A percentile compares a stretch with the other conserved stretches of the same genome.
phyloP scores from a whole-genome alignment of 2,797 vertebrate species.

The Sparus aurata region DNA sequence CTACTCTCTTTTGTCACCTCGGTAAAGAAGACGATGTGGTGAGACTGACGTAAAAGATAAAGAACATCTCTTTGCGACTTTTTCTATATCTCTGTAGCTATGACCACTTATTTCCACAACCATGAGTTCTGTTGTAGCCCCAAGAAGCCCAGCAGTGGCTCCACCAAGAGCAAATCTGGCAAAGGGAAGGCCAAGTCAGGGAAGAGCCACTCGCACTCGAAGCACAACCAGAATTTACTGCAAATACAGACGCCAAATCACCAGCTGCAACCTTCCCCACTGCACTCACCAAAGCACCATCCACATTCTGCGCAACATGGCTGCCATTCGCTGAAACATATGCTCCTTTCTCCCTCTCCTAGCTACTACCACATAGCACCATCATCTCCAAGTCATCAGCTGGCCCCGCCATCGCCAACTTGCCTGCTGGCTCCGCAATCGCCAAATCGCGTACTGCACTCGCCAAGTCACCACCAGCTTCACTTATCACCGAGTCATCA shows the following conservation, averaged over 20 bases:
- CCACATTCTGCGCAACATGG: slow-evolving; percentile 51
- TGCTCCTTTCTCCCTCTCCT: slow-evolving; percentile 76
- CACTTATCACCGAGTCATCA: slow-evolving; percentile 72
- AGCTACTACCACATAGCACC: slow-evolving; percentile 82
- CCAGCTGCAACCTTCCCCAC: slow-evolving; percentile 61
- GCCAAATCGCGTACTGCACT: slow-evolving; percentile 54
- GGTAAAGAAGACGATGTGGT: slow-evolving; percentile 31
- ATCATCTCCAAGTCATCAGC: slow-evolving; percentile 61
- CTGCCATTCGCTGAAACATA: slow-evolving; percentile 62
- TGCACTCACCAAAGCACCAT: slow-evolving; percentile 70
- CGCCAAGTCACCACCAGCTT: slow-evolving; percentile 70
- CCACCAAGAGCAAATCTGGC: slow-evolving; percentile 73
- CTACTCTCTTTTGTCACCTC: slow-evolving; percentile 44
- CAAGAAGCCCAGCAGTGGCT: slow-evolving; percentile 69
- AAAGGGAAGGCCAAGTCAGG: slow-evolving; percentile 76
- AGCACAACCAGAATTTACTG: slow-evolving; percentile 75
- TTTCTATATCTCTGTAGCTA: slow-evolving; percentile 47
- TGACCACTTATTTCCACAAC: slow-evolving; percentile 85
- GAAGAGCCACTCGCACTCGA: slow-evolving; percentile 63
- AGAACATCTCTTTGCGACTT: slow-evolving; percentile 9
- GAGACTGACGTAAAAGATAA: slow-evolving; percentile 24
- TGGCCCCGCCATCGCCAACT: slow-evolving; percentile 52
- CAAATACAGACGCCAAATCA: slow-evolving; percentile 70
- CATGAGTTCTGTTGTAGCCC: slow-evolving; percentile 84
- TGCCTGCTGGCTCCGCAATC: slow-evolving; percentile 58